These are phyloP conservation scores for Deroplatys truncata DNA, from an alignment of 2,888 invertebrate species.

Conservation along the genomic window DNA sequence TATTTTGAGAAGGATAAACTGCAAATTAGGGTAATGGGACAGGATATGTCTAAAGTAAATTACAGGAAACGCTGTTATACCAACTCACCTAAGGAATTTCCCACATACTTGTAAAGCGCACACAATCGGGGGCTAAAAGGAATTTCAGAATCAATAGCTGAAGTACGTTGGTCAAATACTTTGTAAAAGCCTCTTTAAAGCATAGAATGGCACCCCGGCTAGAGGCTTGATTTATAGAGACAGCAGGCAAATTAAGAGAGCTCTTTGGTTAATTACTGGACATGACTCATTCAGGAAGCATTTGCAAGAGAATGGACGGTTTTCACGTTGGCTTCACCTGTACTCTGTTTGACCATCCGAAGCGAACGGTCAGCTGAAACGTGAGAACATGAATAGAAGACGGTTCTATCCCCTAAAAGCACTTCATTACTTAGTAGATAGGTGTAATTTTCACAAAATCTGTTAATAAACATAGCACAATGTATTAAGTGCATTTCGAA, in stretches of 20 bases:
- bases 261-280: not conserved
- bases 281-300: not conserved
- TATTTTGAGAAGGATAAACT: too few relatives aligned
- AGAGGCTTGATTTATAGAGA: not conserved
- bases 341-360: too few relatives aligned
- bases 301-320: not conserved
- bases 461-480: too few relatives aligned
- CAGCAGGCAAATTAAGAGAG: not conserved
- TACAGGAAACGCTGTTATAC: not conserved
- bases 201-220: not conserved
- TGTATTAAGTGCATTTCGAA: too few relatives aligned
- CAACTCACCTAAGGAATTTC: not conserved
- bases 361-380: too few relatives aligned
- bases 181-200: not conserved
- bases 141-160: not conserved
- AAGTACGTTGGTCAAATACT: not conserved
- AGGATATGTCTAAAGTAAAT: too few relatives aligned
- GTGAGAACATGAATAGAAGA: too few relatives aligned
- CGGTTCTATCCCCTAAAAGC: too few relatives aligned
- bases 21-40: too few relatives aligned
- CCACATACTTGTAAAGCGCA: not conserved
- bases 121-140: not conserved
- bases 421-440: too few relatives aligned
- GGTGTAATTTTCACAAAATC: too few relatives aligned
- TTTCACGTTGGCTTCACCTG: not conserved